Conservation (phyloP, 2,113 vertebrate genomes). For the Serilophus lunatus region DNA sequence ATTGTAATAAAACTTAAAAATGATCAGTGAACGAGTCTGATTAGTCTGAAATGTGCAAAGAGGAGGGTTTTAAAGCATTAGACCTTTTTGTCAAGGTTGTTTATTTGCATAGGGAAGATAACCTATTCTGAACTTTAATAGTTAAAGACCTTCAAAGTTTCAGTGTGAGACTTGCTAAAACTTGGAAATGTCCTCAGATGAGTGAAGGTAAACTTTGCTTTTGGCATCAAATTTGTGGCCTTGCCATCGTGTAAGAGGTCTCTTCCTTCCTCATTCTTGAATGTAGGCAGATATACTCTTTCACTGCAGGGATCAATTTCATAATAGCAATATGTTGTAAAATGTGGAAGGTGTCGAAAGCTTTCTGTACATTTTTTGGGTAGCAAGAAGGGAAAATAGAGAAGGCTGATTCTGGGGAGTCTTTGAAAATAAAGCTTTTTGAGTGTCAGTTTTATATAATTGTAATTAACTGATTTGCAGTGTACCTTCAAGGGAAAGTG, state of each 20-base stretch:
- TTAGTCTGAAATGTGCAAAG: neutral
- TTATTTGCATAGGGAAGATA: neutral
- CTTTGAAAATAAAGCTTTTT: neutral
- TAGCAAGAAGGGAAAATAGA: neutral
- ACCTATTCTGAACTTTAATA: neutral
- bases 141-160: neutral
- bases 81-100: neutral
- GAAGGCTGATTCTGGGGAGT: neutral
- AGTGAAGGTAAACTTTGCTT: neutral
- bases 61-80: neutral
- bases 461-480: neutral
- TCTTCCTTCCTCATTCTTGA: neutral
- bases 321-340: neutral
- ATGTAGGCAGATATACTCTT: neutral
- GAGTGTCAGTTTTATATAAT: neutral
- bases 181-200: neutral
- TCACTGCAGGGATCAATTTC: neutral
- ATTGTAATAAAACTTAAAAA: neutral
- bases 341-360: neutral
- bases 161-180: neutral
- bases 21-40: neutral
- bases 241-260: neutral
- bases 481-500: neutral
- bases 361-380: neutral
- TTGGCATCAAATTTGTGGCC: neutral